phyloP scores from a whole-genome alignment of 1,140 invertebrate species.

The Teleopsis dalmanni region DNA sequence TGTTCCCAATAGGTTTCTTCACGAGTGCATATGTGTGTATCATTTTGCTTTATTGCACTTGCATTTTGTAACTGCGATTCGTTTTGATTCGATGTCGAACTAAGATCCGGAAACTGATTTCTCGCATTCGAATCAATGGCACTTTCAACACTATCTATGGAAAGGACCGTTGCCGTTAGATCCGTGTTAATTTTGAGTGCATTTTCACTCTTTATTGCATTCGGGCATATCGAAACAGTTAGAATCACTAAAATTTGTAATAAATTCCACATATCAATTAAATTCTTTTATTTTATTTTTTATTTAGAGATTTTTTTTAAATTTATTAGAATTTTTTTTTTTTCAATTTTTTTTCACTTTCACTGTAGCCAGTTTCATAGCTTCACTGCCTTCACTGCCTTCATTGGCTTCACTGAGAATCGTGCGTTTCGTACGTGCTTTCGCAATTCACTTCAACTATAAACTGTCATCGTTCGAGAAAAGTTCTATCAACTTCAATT shows the following conservation, averaged over 20 bases:
- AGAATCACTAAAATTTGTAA: neutral
- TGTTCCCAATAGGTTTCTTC: constrained; percentile 48
- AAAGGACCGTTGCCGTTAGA: neutral
- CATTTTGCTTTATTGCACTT: no score
- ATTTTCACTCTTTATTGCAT: neutral
- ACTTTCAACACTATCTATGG: neutral
- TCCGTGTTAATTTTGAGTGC: constrained; percentile 12
- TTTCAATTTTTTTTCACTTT: no score
- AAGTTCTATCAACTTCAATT: no score
- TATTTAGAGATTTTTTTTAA: neutral
- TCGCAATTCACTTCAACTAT: no score
- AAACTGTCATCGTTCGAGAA: no score
- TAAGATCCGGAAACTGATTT: neutral
- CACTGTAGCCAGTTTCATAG: no score
- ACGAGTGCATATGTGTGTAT: constrained; percentile 32
- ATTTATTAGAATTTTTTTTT: no score
- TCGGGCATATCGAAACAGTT: no score
- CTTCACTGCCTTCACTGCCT: no score
- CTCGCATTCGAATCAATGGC: neutral
- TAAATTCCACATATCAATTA: neutral
- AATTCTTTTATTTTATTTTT: neutral
- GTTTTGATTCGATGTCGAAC: neutral
- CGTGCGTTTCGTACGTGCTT: no score
- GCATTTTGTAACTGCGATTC: no score
- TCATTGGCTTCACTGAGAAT: no score